Base-by-base conservation (phyloP, 2,888 invertebrate species). In the Limnephilus lunatus region DNA sequence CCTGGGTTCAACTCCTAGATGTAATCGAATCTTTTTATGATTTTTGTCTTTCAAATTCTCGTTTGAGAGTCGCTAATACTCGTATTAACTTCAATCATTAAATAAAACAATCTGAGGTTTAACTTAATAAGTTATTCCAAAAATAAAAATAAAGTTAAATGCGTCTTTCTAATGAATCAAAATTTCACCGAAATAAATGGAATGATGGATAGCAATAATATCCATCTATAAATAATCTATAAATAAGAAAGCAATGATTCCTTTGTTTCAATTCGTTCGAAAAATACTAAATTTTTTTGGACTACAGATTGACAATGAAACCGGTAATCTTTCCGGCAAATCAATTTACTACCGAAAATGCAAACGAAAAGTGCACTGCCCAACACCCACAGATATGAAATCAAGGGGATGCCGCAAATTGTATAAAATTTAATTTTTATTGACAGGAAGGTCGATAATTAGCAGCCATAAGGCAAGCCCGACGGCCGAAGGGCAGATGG, bases 401-500 rank as follows among this genome's bases (percentile, higher is more conserved):
- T 53, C 87, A n/a, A 30, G 87, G 48, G 14, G 44, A 44, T 44
- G 85, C 87, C 87, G 87, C 68, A 31, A 87, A 87, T 31, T n/a
- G 31, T 44, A 87, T 87, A 81, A 90, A 90, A 83, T 85, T 35
- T 68, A 35, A 89, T 68, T 89, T 68, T 89, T 89, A 89, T 80
- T 35, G 88, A 80, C 88, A 32, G 80, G 88, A 80, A 80, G 88
- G 80, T 80, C 19, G 80, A 81, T 80, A 89, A 89, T 89, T 89
- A 81, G 25, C 15, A 19, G 81, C 80, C 88, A 89, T 31, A 89
- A 89, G 88, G 88, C 80, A 80, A 80, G 80, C 88, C 35, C 81
- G 82, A 4, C 85, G 39, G 19, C 81, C 39, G 31, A 35, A 91
- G 82, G 91, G 91, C 92, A 92, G 91, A 90, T 92, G 92, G 81